phyloP scores from a whole-genome alignment of 2,888 invertebrate species.

The Palloptera scutellata region DNA sequence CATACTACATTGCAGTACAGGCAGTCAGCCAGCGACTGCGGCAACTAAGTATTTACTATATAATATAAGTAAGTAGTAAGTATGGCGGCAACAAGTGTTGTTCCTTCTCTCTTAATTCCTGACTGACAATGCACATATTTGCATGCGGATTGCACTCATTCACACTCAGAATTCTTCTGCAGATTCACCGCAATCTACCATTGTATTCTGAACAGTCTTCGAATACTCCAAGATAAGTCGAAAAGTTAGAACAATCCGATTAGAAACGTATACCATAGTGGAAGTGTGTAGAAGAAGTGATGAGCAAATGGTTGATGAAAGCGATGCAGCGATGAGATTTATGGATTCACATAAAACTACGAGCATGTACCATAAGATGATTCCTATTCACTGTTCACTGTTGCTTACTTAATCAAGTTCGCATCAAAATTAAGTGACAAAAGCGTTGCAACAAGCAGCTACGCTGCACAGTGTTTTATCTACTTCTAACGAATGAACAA shows the following conservation, averaged over 20 bases:
- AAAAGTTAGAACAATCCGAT: neutral
- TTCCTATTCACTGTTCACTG: neutral
- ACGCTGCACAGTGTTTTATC: too few relatives aligned
- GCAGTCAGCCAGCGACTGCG: neutral
- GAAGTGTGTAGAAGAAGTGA: neutral
- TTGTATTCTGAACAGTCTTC: conserved; percentile 8
- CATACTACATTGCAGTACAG: neutral
- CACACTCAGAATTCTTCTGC: conserved; percentile 2
- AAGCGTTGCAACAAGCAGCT: conserved; percentile 13
- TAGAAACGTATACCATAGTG: neutral
- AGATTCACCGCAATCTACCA: neutral
- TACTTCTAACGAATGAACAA: too few relatives aligned
- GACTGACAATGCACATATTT: neutral
- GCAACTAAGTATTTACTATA: neutral
- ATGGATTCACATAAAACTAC: conserved; percentile 30
- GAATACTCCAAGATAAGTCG: neutral
- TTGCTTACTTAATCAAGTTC: conserved; percentile 33
- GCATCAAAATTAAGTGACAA: conserved; percentile 29
- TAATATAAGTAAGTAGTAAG: neutral
- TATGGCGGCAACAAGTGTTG: too few relatives aligned
- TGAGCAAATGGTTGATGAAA: neutral
- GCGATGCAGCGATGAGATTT: conserved; percentile 24
- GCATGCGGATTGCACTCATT: conserved; percentile 17
- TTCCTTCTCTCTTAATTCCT: too few relatives aligned
- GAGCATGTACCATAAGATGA: too few relatives aligned